Evolutionary conservation across 2,113 vertebrate species (phyloP), one percentile per base, ranked within the genome.

Genomic region (Corythoichthys intestinalis): DNA sequence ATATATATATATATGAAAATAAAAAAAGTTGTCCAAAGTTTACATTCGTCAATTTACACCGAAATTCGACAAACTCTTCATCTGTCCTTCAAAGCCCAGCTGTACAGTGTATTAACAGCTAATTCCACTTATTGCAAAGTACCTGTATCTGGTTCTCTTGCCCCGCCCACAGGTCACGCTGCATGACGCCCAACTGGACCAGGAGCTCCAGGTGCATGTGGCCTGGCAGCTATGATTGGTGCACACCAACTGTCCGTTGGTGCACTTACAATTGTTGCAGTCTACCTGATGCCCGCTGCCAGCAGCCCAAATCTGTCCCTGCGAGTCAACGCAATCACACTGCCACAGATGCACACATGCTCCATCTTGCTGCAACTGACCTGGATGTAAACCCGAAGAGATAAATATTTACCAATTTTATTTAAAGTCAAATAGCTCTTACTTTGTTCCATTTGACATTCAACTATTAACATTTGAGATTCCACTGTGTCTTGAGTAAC

Each of bases 131-230:
- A 20, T 39, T 58, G 10, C 4, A 12, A 14, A 57, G 46, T 65
- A 94, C 94, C 94, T 91, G 88, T 95, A 94, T 48, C 93, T 93
- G 10, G 90, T 92, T 75, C 89, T 93, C 57, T 77, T 89, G 50
- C 91, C 90, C 0, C 37, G 78, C 12, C 92, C 93, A 60, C 95
- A 96, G 7, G 93, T 92, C 48, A 73, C 68, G 13, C 95, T 95
- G 84, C 95, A 96, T 4, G 76, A 69, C 0, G 93, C 91, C 95
- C 95, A 96, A 39, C 83, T 84, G n/a, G 94, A 95, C 95, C 95
- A 96, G 58, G 71, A 89, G 74, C 95, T 95, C 95, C 95, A 96
- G 0, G 41, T 20, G 11, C 95, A 97, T 64, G 54, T 1, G 5
- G 63, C 14, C 1, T 87, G 73, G 69, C 94, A 96, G 83, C 79